Evolutionary conservation across 1,140 invertebrate species (phyloP), one percentile per base, ranked within the genome.

Genomic region (Scaptomyza hsui): DNA sequence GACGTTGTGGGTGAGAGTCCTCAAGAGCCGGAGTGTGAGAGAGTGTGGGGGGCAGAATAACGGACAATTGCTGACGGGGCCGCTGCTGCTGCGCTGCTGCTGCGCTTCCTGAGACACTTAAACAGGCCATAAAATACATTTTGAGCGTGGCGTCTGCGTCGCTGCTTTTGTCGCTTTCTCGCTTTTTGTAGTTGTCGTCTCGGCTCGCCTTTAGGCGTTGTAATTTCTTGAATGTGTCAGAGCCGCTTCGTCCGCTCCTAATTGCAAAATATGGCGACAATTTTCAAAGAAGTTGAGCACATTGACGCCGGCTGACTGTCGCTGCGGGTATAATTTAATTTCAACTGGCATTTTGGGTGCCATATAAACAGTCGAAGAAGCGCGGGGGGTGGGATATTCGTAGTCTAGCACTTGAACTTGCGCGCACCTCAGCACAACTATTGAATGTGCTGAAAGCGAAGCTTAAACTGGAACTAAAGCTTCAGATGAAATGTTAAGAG

Each of bases 201-300:
- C 57, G 52, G 47, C 19, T 52, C 45, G 73, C 73, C 81, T 72
- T 68, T 71, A 68, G 81, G 69, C 81, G 77, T 51, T 88, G 82
- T 86, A 86, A 86, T 86, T 86, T 81, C 77, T 88, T 86, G 73
- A 86, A 86, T 86, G 81, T 85, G 82, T 85, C 81, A 79, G 51
- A 29, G 60, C 52, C 29, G 62, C 76, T 52, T 69, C 57, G 47
- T 49, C 59, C 63, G 32, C 32, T 74, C 44, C 80, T 81, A 89
- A 85, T 89, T 89, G 77, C 74, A 74, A 86, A 89, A 86, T 89
- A 89, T 89, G 78, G 79, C 74, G 77, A 86, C 81, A 88, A 82
- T 82, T 85, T 76, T 76, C 75, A 78, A 78, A 88, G 81, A 85
- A 76, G 72, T 86, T 86, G 75, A 74, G 68, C 75, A 85, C 80